Evolutionary conservation across 2,797 vertebrate species (phyloP), one percentile per base, ranked within the genome.

Genomic region (Falco peregrinus): DNA sequence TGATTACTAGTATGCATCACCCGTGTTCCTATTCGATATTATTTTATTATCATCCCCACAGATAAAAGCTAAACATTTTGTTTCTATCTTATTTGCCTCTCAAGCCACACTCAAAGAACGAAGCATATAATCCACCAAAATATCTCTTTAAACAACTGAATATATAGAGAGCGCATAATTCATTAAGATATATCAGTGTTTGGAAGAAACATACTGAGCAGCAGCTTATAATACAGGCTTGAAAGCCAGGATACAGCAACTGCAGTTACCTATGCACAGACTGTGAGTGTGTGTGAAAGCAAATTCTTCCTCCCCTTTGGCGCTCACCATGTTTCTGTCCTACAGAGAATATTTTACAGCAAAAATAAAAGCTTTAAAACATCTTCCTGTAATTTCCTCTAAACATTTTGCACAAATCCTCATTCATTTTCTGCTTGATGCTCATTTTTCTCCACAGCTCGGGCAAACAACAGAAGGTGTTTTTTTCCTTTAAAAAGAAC

Each of bases 281-380:
- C 51, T 64, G 37, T 4, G 16, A 47, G 21, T 2, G n/a, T 18
- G 26, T 35, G 21, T 31, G n/a, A 76, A 57, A 87, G 43, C 35
- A 93, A 87, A 81, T 68, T 78, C 53, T 56, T 84, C 73, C 60
- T 67, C 13, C 35, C 13, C 14, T 84, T 84, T 84, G 57, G 41
- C 2, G 2, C 68, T 81, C 43, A 65, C 15, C 31, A 12, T 26
- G 20, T 82, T 87, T 87, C 45, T 67, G 26, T 39, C 51, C 61
- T 56, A 93, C 50, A 53, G 28, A 76, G 15, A 80, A 33, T n/a
- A 75, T 24, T 50, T 76, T 24, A 39, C 31, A 65, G 79, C 61
- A 94, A 91, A 95, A 94, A 51, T 11, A 82, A 56, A 16, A n/a
- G 33, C 65, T 88, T n/a, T 41, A 90, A 84, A 93, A 70, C 79